A percentile compares a stretch with the other conserved stretches of the same genome.
Evolutionary conservation across 2,888 invertebrate species (phyloP).

Genomic region (Orthonevra nobilis): DNA sequence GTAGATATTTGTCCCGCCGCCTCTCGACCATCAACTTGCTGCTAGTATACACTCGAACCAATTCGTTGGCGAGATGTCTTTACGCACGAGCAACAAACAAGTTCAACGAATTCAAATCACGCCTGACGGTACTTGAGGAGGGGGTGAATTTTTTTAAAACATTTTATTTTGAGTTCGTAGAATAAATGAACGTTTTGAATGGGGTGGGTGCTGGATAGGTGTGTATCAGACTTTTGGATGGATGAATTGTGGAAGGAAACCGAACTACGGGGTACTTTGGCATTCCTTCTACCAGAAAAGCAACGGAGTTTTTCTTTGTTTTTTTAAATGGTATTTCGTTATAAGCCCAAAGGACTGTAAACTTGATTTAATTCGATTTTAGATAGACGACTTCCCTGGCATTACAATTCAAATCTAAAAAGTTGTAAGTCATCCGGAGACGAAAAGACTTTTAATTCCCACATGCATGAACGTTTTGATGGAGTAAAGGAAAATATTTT

Average conservation of each 20-base stretch:
- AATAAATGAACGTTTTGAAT: too few species aligned
- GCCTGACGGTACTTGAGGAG: slow-evolving; percentile 3
- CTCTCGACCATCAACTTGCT: too few species aligned
- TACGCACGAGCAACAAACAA: slow-evolving; percentile 11
- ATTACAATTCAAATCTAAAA: slow-evolving; percentile 12
- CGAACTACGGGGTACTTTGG: too few species aligned
- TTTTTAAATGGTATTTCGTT: slow-evolving; percentile 59
- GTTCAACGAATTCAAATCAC: slow-evolving; percentile 57
- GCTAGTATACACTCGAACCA: too few species aligned
- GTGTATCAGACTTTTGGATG: too few species aligned
- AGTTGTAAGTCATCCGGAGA: too few species aligned
- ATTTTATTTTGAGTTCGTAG: slow-evolving; percentile 49
- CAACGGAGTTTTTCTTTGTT: slow-evolving; percentile 42
- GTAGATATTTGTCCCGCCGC: slow-evolving; percentile 13
- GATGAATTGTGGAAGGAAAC: slow-evolving; percentile 9
- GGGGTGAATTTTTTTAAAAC: slow-evolving; percentile 38
- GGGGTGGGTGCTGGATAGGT: too few species aligned
- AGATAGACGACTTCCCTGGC: slow-evolving; percentile 41
- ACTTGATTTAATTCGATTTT: slow-evolving; percentile 35
- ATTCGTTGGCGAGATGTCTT: too few species aligned
- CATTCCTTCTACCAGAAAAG: slow-evolving; percentile 47
- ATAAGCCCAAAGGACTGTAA: slow-evolving; percentile 58
- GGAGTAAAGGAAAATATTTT: too few species aligned
- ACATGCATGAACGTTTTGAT: too few species aligned
- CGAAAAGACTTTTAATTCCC: too few species aligned